phyloP scores from a whole-genome alignment of 2,113 vertebrate species.

The Euleptes europaea region DNA sequence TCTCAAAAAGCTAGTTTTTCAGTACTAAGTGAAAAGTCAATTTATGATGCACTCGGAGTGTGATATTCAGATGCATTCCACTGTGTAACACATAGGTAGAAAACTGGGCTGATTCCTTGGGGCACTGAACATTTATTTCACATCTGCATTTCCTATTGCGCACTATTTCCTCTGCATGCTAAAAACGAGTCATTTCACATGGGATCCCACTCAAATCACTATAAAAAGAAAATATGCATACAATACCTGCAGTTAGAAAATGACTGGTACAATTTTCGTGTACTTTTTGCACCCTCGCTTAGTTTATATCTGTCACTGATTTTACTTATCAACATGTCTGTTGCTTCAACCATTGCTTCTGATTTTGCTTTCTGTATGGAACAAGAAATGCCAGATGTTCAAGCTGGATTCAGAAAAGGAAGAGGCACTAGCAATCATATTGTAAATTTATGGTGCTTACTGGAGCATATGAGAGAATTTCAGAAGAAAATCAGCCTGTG shows the following conservation, averaged over 20 bases:
- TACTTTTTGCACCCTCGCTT: conserved; percentile 31
- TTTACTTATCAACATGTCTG: conserved; percentile 73
- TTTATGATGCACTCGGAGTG: background rate
- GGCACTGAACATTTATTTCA: background rate
- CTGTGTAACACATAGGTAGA: too few relatives aligned
- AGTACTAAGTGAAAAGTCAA: background rate
- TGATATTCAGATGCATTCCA: too few relatives aligned
- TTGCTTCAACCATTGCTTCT: conserved; percentile 62
- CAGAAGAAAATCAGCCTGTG: too few relatives aligned
- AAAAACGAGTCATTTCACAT: background rate
- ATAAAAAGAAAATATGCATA: conserved; percentile 13
- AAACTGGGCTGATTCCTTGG: background rate
- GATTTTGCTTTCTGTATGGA: conserved; percentile 68
- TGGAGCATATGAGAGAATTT: too few relatives aligned
- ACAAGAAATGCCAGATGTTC: too few relatives aligned
- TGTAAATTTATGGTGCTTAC: too few relatives aligned
- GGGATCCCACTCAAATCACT: background rate
- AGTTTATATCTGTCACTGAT: conserved; percentile 73
- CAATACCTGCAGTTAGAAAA: conserved; percentile 60
- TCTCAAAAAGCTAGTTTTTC: background rate
- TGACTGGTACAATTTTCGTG: conserved; percentile 56
- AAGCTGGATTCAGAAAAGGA: too few relatives aligned
- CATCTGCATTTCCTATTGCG: background rate
- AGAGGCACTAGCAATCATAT: too few relatives aligned
- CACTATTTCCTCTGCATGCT: background rate